Evolutionary conservation across 2,888 invertebrate species (phyloP), one percentile per base, ranked within the genome.

Genomic region (Xestia sexstrigata): DNA sequence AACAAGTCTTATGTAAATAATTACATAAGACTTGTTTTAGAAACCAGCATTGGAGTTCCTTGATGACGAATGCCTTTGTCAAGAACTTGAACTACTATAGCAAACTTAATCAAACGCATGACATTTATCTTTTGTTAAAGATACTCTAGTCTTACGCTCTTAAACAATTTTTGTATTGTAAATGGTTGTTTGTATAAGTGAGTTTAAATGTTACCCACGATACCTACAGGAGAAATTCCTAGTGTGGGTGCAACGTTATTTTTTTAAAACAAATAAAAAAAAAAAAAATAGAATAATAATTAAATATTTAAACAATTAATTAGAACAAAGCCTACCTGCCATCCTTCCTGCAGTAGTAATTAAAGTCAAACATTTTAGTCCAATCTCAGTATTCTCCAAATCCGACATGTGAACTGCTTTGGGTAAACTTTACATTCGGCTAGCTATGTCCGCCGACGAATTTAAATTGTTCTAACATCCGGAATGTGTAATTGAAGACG

Each of bases 401-500:
- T 55, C 55, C 55, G 20, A 67, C 52, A 52, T 45, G 0, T 69
- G 67, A 63, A 66, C 70, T 35, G 72, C 75, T 81, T 76, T 66
- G 49, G 65, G 70, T 81, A 82, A 87, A 88, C 58, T 81, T 75
- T 26, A 71, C 87, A 87, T n/a, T 77, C 74, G 69, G 72, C 62
- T 69, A 78, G 63, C 65, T 70, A 79, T 85, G 78, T 78, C 82
- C 75, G 83, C 84, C 87, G 79, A 91, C 88, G 88, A 90, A 91
- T 91, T 91, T 90, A 91, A 91, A 92, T 90, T 86, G 89, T 89
- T 86, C 81, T 58, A 72, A 70, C 89, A 89, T 91, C 91, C 91
- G 92, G 91, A 90, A 90, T 86, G 86, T 87, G 91, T 91, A 91
- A 93, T 88, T 84, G 84, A 90, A 93, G 88, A 90, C 87, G 87